A percentile compares a stretch with the other conserved stretches of the same genome.
These are phyloP conservation scores for Smittia sp. DNA, from an alignment of 2,888 invertebrate species.

Conservation along the genomic window DNA sequence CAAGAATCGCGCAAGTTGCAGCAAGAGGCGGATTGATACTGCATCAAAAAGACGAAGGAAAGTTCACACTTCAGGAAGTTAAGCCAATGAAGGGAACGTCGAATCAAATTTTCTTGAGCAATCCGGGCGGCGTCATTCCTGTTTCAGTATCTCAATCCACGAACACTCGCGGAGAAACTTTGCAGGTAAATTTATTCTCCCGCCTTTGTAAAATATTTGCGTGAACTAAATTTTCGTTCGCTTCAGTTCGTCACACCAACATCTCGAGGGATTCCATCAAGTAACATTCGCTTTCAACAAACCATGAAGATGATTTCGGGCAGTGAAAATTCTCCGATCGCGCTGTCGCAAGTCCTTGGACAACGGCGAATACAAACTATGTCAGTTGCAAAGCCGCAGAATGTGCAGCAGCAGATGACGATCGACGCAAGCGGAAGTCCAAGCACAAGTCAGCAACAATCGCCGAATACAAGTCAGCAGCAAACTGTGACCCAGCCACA, in stretches of 20 bases:
- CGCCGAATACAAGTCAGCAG: neutral
- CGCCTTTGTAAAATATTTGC: neutral
- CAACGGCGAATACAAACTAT: neutral
- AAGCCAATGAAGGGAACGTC: slow-evolving; percentile 63
- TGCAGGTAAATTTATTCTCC: slow-evolving; percentile 50
- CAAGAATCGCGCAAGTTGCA: slow-evolving; percentile 47
- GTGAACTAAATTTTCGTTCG: neutral
- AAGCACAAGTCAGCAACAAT: neutral
- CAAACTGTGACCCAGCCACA: slow-evolving; percentile 2
- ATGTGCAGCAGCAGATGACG: neutral
- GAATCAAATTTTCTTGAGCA: slow-evolving; percentile 59
- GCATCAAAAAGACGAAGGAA: slow-evolving; percentile 58
- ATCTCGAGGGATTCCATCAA: neutral
- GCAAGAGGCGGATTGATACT: slow-evolving; percentile 59
- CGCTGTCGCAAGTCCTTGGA: slow-evolving; percentile 11
- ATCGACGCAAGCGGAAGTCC: slow-evolving; percentile 10
- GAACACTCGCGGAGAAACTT: slow-evolving; percentile 56
- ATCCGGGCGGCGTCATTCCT: slow-evolving; percentile 64
- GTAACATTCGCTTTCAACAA: slow-evolving; percentile 27
- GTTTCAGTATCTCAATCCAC: slow-evolving; percentile 60
- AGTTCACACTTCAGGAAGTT: slow-evolving; percentile 71
- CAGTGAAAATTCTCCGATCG: neutral
- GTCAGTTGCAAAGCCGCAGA: slow-evolving; percentile 2
- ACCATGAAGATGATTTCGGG: neutral
- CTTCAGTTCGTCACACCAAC: slow-evolving; percentile 36